Base-by-base conservation (phyloP, 1,140 invertebrate species). In the Carposina sasakii region DNA sequence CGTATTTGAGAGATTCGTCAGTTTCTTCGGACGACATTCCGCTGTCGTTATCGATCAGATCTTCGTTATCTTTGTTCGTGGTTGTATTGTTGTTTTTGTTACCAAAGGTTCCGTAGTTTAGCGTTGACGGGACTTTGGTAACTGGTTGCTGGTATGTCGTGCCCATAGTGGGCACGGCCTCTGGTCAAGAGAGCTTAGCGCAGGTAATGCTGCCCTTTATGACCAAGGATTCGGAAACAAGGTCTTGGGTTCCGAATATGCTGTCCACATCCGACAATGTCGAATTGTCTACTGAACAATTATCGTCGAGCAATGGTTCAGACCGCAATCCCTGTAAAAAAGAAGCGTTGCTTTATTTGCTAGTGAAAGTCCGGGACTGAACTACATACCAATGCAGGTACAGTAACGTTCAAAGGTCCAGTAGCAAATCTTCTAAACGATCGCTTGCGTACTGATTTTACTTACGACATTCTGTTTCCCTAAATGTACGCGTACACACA, bases 11-110 rank as follows among this genome's bases (percentile, higher is more conserved):
- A 41, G 71, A 78, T 13, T 81, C 77, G 21, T 84, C 76, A 44
- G 68, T 78, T 49, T 83, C 79, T 46, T 75, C 81, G 1, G 81
- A 84, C 17, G 81, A 84, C 81, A 84, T 78, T 39, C 81, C 81
- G 51, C 81, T 84, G 46, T 84, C 81, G 20, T 78, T 74, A 23
- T 81, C 76, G 20, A 63, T 55, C 5, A 53, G 42, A 46, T 48
- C 46, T 20, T 59, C 43, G 42, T 37, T 43, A 8, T 63, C 48
- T 33, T 54, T 50, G 40, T 57, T 40, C 21, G 51, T 64, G 53
- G 26, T 57, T 31, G 49, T 52, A 52, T 46, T 63, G n/a, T n/a
- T n/a, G 42, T 71, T 70, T 19, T 70, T 73, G 40, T 68, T 72
- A 52, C 69, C 72, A 23, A 81, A 77, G 65, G 73, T 84, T 48